phyloP scores from a whole-genome alignment of 2,888 invertebrate genomes.

The Catocala nupta region DNA sequence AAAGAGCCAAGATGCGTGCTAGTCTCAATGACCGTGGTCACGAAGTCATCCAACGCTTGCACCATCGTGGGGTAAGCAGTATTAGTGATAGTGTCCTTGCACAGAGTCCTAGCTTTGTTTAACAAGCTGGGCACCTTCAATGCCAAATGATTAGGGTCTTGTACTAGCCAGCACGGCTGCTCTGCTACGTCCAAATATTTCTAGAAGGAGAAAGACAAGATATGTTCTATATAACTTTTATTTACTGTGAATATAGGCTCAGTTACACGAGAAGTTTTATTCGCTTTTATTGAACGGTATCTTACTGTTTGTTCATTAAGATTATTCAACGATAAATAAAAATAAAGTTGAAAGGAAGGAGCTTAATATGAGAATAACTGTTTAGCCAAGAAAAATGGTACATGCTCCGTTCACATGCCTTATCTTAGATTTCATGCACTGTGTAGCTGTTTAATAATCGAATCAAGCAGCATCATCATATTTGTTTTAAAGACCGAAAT shows the following conservation, averaged over 20 bases:
- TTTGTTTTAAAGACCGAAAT: too few species aligned
- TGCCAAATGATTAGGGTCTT: slow-evolving; percentile 68
- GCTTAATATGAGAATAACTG: too few species aligned
- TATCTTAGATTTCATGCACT: too few species aligned
- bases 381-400: too few species aligned
- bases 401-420: too few species aligned
- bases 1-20: slow-evolving; percentile 90
- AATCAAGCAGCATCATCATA: too few species aligned
- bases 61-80: slow-evolving; percentile 88
- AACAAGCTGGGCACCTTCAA: slow-evolving; percentile 79
- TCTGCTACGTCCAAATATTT: slow-evolving; percentile 80
- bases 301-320: too few species aligned
- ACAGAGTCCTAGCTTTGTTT: slow-evolving; percentile 88
- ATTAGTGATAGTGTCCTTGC: slow-evolving; percentile 88
- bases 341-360: too few species aligned
- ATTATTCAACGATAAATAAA: too few species aligned
- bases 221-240: neutral
- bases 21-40: slow-evolving; percentile 89
- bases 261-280: neutral
- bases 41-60: slow-evolving; percentile 89
- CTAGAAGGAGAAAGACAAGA: slow-evolving; percentile 53
- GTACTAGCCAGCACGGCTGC: slow-evolving; percentile 59
- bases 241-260: neutral
- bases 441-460: too few species aligned
- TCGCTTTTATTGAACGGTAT: too few species aligned